phyloP scores from a whole-genome alignment of 2,797 vertebrate genomes.

The Macropus fuliginosus region DNA sequence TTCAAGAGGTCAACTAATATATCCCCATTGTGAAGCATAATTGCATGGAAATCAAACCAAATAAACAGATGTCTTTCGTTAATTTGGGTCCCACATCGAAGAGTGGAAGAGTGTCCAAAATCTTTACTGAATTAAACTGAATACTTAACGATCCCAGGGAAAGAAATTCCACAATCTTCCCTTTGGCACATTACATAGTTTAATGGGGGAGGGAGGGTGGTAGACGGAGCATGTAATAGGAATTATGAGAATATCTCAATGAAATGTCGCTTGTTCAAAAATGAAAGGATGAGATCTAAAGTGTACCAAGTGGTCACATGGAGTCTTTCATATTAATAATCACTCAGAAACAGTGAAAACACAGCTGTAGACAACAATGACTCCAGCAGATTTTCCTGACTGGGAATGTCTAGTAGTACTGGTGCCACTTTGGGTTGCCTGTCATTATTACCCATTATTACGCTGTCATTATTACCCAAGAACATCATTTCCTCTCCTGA shows the following conservation, averaged over 20 bases:
- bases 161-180: conserved; percentile 30
- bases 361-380: not conserved
- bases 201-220: not conserved
- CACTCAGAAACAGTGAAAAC: conserved; percentile 1
- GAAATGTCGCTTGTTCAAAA: not conserved
- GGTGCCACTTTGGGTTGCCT: not conserved
- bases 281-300: not conserved
- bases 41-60: not conserved
- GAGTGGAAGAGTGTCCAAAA: not conserved
- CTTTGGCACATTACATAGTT: not conserved
- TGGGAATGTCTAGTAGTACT: not conserved
- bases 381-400: not conserved
- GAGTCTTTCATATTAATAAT: not conserved
- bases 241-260: not conserved
- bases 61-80: conserved; percentile 3
- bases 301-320: not conserved
- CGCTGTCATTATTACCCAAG: not conserved
- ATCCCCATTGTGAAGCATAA: not conserved
- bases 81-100: not conserved
- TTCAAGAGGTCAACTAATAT: not conserved
- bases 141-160: not conserved
- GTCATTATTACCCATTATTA: not conserved
- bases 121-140: not conserved
- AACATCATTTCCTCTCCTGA: not conserved
- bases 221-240: not conserved